phyloP scores from a whole-genome alignment of 2,113 vertebrate species.

The Chamaea fasciata region DNA sequence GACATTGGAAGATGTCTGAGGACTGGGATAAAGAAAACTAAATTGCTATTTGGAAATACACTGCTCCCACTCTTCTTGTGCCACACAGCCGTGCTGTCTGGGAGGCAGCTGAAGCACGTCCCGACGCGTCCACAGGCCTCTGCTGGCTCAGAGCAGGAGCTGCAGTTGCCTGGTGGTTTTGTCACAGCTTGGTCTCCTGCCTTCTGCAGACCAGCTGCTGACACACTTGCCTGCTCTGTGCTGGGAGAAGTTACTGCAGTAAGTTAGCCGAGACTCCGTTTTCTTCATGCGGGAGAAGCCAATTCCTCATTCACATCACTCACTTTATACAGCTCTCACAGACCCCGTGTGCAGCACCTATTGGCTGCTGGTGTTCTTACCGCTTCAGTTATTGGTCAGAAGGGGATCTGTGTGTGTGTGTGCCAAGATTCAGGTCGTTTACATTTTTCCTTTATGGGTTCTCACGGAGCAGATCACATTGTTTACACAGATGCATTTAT shows the following conservation, averaged over 20 bases:
- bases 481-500: too few species aligned
- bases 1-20: background rate
- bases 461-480: too few species aligned
- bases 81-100: rapidly evolving
- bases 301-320: background rate
- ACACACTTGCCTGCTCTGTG: background rate
- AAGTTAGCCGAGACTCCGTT: background rate
- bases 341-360: too few species aligned
- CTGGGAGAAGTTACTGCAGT: background rate
- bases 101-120: background rate
- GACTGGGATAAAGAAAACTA: background rate
- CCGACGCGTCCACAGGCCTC: rapidly evolving
- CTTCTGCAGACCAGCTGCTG: background rate
- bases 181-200: background rate
- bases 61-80: rapidly evolving
- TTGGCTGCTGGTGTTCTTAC: too few species aligned
- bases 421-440: too few species aligned
- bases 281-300: background rate
- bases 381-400: too few species aligned
- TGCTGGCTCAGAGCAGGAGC: background rate
- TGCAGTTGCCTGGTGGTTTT: background rate
- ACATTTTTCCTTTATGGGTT: too few species aligned
- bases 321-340: background rate
- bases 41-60: rapidly evolving
- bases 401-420: too few species aligned